phyloP scores from a whole-genome alignment of 37 sponge, comb jelly and placozoan genomes.

The Agelas oroides region DNA sequence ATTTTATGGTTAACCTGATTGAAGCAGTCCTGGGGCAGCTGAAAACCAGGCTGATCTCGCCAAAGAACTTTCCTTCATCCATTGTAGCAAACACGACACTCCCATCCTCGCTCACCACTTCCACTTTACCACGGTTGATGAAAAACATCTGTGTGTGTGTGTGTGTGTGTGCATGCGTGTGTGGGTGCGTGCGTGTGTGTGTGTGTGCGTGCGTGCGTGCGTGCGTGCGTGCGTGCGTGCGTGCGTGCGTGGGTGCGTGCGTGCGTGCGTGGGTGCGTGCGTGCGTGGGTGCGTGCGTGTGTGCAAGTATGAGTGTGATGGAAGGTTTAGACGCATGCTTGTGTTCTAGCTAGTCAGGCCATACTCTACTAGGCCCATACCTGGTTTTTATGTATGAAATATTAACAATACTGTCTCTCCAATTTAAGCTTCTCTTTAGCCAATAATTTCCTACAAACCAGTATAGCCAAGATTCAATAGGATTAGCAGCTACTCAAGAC shows the following conservation, averaged over 20 bases:
- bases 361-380: too few relatives aligned
- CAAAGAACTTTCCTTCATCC: constrained; percentile 84
- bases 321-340: too few relatives aligned
- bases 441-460: too few relatives aligned
- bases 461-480: too few relatives aligned
- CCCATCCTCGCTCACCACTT: constrained; percentile 83
- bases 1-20: constrained; percentile 37
- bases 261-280: constrained; percentile 8
- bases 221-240: too few relatives aligned
- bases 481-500: too few relatives aligned
- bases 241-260: too few relatives aligned
- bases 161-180: neutral
- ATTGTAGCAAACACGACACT: constrained; percentile 65
- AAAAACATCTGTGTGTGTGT: constrained; percentile 69
- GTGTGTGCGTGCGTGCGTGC: constrained; percentile 1
- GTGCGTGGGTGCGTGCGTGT: neutral
- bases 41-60: constrained; percentile 77
- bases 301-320: too few relatives aligned
- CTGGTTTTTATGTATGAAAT: too few relatives aligned
- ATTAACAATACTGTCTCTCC: too few relatives aligned
- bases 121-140: constrained; percentile 77
- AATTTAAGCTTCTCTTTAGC: too few relatives aligned
- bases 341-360: too few relatives aligned
- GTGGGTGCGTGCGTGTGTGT: neutral
- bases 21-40: constrained; percentile 71